Conservation (phyloP, 2,113 vertebrate species). For the Megaceryle torquata region DNA sequence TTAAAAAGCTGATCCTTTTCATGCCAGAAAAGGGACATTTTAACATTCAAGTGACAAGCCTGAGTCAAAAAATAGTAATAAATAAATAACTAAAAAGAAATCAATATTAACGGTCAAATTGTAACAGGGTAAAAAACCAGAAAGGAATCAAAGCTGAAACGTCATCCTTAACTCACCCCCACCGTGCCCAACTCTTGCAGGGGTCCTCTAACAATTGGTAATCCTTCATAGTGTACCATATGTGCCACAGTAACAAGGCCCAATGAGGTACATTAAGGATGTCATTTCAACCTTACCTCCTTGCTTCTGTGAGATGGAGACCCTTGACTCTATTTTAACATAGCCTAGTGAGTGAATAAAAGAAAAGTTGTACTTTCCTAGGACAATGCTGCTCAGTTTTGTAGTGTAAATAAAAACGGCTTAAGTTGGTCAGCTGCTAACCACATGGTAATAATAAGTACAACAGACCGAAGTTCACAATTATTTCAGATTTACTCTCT, state of each 20-base stretch:
- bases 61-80: too few species aligned
- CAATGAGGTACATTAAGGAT: slow-evolving; percentile 55
- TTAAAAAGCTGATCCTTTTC: background rate
- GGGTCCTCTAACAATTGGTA: slow-evolving; percentile 64
- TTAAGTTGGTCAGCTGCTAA: slow-evolving; percentile 95
- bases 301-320: slow-evolving; percentile 41
- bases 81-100: background rate
- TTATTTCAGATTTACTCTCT: slow-evolving; percentile 88
- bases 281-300: slow-evolving; percentile 57
- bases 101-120: background rate
- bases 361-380: slow-evolving; percentile 55
- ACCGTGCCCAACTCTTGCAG: slow-evolving; percentile 54
- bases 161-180: slow-evolving; percentile 65
- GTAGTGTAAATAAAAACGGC: slow-evolving; percentile 79
- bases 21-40: background rate
- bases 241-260: slow-evolving; percentile 58
- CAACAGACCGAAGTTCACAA: slow-evolving; percentile 84
- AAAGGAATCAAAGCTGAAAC: slow-evolving; percentile 61
- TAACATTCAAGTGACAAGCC: background rate
- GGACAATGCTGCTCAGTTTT: slow-evolving; percentile 82
- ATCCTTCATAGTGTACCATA: slow-evolving; percentile 65
- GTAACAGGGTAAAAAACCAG: slow-evolving; percentile 19
- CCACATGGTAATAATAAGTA: slow-evolving; percentile 90
- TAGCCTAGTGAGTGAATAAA: slow-evolving; percentile 34
- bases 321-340: slow-evolving; percentile 62